Conservation (phyloP, 2,888 invertebrate genomes). For the Dasysyrphus albostriatus region DNA sequence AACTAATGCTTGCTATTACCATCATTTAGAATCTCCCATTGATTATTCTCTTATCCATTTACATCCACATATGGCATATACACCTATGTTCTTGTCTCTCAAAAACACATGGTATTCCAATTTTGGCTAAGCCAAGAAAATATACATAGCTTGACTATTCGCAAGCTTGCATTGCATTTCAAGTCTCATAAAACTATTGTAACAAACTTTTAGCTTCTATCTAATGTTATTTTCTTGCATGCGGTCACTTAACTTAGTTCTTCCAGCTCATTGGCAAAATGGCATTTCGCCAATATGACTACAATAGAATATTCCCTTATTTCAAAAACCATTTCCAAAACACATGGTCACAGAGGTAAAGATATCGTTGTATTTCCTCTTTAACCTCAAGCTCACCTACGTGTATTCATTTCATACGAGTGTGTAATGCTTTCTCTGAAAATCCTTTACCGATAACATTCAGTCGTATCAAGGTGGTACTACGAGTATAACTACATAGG, state of each 20-base stretch:
- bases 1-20: neutral
- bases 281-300: neutral
- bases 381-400: conserved; percentile 49
- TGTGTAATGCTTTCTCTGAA: neutral
- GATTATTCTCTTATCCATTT: conserved; percentile 3
- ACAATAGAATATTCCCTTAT: conserved; percentile 19
- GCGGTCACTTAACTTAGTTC: conserved; percentile 24
- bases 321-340: conserved; percentile 25
- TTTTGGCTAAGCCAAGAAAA: neutral
- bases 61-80: neutral
- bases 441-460: conserved; percentile 4
- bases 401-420: conserved; percentile 4
- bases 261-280: conserved; percentile 28
- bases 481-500: neutral
- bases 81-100: neutral
- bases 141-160: neutral
- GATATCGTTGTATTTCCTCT: conserved; percentile 4
- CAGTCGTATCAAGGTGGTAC: neutral
- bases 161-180: conserved; percentile 2
- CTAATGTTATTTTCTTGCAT: conserved; percentile 22
- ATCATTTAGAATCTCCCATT: neutral
- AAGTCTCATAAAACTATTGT: conserved; percentile 16
- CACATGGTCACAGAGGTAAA: conserved; percentile 10
- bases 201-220: neutral
- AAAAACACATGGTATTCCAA: neutral